Evolutionary conservation across 2,888 invertebrate species (phyloP), one percentile per base, ranked within the genome.

Genomic region (Anthophora plumipes): DNA sequence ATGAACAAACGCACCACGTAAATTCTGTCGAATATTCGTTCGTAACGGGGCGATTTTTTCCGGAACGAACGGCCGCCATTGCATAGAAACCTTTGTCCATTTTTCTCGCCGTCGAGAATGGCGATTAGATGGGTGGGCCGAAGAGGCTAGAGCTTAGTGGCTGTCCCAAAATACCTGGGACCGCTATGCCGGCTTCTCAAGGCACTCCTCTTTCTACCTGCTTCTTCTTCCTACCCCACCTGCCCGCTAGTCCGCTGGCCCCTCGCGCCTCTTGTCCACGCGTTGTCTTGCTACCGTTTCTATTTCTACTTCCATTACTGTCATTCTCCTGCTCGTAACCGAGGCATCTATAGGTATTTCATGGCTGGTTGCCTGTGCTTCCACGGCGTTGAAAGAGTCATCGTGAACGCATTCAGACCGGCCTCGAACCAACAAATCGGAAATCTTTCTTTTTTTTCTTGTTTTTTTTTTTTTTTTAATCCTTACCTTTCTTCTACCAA

Each of bases 271-370:
- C 72, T 74, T 4, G 31, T 4, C 31, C 73, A 73, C 25, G n/a
- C n/a, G 22, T 84, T 41, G 50, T 75, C 79, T 77, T 79, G 70
- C 60, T 81, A 80, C 72, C 80, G 77, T 87, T 87, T 88, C 87
- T 87, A 88, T 88, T 84, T 88, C 87, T 82, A 82, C 84, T 67
- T 78, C 80, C 79, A 86, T 87, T 88, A 86, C 87, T 78, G 88
- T 87, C 88, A 80, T 88, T 88, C 80, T 77, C 64, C 63, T 73
- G 63, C 78, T 80, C 60, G 55, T 69, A 76, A 72, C 80, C 77
- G 74, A 72, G 69, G 69, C 68, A 68, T 80, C 79, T 83, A 80
- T 75, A 31, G 31, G 31, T 31, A 72, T 75, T 81, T 85, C 70
- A 85, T 48, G 79, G 72, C 73, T 72, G 70, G 64, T 73, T 74